These are phyloP conservation scores for Diabrotica balteata DNA, from an alignment of 2,888 invertebrate genomes.

Conservation along the genomic window DNA sequence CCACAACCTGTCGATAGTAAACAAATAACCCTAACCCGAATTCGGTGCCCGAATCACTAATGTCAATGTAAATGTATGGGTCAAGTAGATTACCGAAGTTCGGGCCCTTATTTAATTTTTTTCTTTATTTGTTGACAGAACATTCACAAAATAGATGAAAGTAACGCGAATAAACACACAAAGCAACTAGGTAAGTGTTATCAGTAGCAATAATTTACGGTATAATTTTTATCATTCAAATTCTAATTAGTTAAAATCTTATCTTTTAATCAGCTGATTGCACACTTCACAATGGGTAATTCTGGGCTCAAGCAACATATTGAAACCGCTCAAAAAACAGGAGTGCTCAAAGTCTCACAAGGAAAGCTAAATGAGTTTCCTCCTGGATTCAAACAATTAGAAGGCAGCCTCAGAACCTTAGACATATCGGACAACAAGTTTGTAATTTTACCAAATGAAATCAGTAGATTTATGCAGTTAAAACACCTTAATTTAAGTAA, in stretches of 20 bases:
- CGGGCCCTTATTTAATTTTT: constrained; percentile 1
- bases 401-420: constrained; percentile 79
- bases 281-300: constrained; percentile 77
- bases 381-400: constrained; percentile 70
- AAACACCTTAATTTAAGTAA: constrained; percentile 81
- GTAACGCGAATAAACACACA: constrained; percentile 7
- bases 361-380: constrained; percentile 84
- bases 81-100: constrained; percentile 7
- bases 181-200: constrained; percentile 25
- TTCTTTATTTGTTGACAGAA: constrained; percentile 8
- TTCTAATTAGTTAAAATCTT: constrained; percentile 25
- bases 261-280: constrained; percentile 31
- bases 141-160: constrained; percentile 3
- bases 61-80: constrained; percentile 21
- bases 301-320: constrained; percentile 88
- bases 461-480: constrained; percentile 75
- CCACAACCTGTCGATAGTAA: constrained; percentile 25
- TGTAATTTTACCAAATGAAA: constrained; percentile 75
- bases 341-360: constrained; percentile 87
- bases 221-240: constrained; percentile 10
- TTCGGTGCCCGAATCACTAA: constrained; percentile 5
- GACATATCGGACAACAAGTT: constrained; percentile 94
- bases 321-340: constrained; percentile 95
- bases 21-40: constrained; percentile 24
- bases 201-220: constrained; percentile 25